Evolutionary conservation across 2,113 vertebrate genomes (phyloP), one percentile per base, ranked within the genome.

Genomic region (Etheostoma spectabile): DNA sequence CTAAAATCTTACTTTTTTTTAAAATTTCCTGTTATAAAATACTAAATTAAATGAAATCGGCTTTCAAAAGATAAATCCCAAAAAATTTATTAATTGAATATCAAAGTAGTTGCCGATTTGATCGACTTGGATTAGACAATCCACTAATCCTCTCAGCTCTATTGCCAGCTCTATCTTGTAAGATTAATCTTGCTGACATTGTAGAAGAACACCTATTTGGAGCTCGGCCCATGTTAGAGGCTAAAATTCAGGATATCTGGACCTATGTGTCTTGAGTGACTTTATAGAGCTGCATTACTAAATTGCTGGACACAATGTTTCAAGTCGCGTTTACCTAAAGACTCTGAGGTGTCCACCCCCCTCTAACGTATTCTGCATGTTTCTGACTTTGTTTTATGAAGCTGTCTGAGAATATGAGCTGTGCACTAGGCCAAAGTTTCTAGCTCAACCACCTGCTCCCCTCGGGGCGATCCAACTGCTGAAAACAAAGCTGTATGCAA

Each of bases 401-500:
- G 21, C n/a, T 57, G 8, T 5, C 30, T 74, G 48, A 68, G 60
- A 83, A 38, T 46, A n/a, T 84, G 65, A 81, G 48, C 33, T 76
- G 61, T 63, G 6, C 5, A 0, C 3, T 49, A 62, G 30, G 59
- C 53, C 42, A 16, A 49, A n/a, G 51, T 65, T 74, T 55, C 57
- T 42, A 64, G 49, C 70, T 75, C 24, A 5, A 22, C 69, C 92
- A 92, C 88, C 90, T 93, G 86, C 80, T 74, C 0, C 87, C 88
- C 70, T 76, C 80, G 21, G 87, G 90, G 62, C 71, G 0, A 86
- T 59, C 82, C 87, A 70, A 88, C 56, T 13, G 73, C 81, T 80
- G 55, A 80, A 93, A 86, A 88, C 86, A 91, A 91, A 94, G 76
- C 86, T 89, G 87, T 84, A 95, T 93, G 92, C 90, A 95, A 95